Conservation (phyloP, 2,797 vertebrate species). For the Cossypha heuglini region DNA sequence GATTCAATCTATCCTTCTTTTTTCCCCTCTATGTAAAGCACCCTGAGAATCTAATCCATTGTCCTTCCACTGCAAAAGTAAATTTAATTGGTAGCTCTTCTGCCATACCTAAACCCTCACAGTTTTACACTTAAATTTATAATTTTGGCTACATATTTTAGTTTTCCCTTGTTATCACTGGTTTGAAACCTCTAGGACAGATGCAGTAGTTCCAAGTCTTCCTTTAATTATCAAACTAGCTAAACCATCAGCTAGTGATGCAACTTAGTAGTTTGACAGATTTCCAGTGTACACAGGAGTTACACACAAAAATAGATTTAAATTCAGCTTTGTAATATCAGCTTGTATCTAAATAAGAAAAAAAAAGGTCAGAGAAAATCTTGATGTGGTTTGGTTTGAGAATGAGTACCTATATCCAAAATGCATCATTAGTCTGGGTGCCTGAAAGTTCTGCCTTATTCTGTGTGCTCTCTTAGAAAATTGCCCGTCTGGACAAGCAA, state of each 20-base stretch:
- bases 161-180: neutral
- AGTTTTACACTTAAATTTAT: neutral
- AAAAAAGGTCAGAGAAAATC: neutral
- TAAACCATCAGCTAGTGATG: neutral
- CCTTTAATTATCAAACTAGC: neutral
- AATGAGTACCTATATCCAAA: neutral
- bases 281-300: neutral
- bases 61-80: neutral
- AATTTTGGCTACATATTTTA: neutral
- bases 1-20: neutral
- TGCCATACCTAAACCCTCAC: neutral
- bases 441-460: neutral
- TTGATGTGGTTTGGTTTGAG: neutral
- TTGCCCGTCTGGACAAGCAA: neutral
- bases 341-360: neutral
- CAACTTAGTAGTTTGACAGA: neutral
- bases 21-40: neutral
- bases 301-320: neutral
- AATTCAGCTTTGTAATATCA: neutral
- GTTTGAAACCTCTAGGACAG: neutral
- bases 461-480: neutral
- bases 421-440: neutral
- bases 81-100: neutral
- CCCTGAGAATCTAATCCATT: neutral
- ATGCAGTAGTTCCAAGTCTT: neutral